phyloP scores from a whole-genome alignment of 2,797 vertebrate genomes.

The Thunnus albacares region DNA sequence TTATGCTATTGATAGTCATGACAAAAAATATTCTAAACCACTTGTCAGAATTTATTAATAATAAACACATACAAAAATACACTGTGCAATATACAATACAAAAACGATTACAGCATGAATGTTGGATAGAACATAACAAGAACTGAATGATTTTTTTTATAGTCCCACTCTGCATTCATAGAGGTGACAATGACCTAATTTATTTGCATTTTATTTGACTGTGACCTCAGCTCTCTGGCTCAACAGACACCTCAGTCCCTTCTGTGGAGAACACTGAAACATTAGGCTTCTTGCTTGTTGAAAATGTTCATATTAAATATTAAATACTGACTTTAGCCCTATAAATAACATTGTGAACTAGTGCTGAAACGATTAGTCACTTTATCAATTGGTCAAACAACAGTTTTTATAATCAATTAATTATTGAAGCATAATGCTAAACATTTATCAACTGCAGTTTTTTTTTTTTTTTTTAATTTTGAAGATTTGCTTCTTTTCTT shows the following conservation, averaged over 20 bases:
- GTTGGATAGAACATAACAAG: not conserved
- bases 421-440: not conserved
- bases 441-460: not conserved
- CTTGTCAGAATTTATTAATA: conserved; percentile 46
- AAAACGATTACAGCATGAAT: not conserved
- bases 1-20: conserved; percentile 20
- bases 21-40: not conserved
- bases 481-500: not conserved
- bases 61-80: not conserved
- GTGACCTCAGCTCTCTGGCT: not conserved
- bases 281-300: not conserved
- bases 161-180: not conserved
- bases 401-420: not conserved
- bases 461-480: not conserved
- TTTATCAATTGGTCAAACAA: not conserved
- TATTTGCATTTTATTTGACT: conserved; percentile 17
- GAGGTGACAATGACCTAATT: not conserved
- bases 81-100: not conserved
- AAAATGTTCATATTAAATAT: not conserved
- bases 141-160: not conserved
- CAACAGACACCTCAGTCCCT: not conserved
- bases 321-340: not conserved
- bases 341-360: not conserved
- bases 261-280: not conserved
- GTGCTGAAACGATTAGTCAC: not conserved